Evolutionary conservation across 2,113 vertebrate species (phyloP).

Genomic region (Echinops telfairi): DNA sequence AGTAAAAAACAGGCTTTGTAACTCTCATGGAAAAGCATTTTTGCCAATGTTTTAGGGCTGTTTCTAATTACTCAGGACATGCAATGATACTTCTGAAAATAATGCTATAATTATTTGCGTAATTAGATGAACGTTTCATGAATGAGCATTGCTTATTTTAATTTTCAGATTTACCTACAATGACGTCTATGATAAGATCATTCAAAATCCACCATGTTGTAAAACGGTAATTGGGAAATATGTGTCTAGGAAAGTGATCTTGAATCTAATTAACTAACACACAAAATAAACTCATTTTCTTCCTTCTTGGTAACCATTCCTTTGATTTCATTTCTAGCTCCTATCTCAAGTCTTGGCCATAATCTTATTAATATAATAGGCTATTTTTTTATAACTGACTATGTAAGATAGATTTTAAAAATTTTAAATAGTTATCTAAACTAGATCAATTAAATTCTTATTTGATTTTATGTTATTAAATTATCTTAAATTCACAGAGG

Average conservation of each 20-base stretch:
- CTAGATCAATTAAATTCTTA: constrained; percentile 59
- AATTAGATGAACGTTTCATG: constrained; percentile 25
- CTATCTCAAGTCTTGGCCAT: constrained; percentile 55
- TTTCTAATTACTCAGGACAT: not conserved
- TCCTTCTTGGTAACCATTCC: not conserved
- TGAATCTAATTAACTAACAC: constrained; percentile 47
- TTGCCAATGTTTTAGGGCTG: not conserved
- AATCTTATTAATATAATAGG: constrained; percentile 66
- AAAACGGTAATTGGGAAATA: not conserved
- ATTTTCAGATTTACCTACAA: constrained; percentile 48
- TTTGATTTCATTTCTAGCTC: not conserved
- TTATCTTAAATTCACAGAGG: constrained; percentile 50
- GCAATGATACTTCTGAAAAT: not conserved
- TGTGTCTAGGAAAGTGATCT: not conserved
- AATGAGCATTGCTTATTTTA: not conserved
- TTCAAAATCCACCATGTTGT: not conserved
- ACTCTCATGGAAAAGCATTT: constrained; percentile 6
- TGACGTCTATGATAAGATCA: not conserved
- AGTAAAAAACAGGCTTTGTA: not conserved
- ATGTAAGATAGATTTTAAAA: constrained; percentile 60
- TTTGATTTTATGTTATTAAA: constrained; percentile 67
- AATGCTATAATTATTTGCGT: constrained; percentile 35
- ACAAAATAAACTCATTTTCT: constrained; percentile 29
- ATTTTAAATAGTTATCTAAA: constrained; percentile 61
- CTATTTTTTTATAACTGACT: constrained; percentile 34